Evolutionary conservation across 1,140 invertebrate species (phyloP), one percentile per base, ranked within the genome.

Genomic region (Lysiphlebus fabarum): DNA sequence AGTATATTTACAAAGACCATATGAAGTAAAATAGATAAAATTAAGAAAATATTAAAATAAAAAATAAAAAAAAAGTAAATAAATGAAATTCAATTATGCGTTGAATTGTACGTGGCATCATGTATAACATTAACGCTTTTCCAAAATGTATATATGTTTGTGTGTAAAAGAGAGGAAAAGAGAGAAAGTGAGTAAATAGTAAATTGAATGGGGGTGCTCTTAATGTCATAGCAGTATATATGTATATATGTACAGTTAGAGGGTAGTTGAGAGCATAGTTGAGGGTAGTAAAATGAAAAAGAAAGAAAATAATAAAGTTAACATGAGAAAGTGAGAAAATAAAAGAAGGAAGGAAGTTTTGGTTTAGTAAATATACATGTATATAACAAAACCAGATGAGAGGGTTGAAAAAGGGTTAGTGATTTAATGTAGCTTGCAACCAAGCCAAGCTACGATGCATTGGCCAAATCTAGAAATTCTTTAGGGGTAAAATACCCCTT

Each of bases 71-170:
- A 26, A 26, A 26, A 26, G 17, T 26, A 26, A 26, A 26, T 26
- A 26, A 26, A 26, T 26, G 4, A 26, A 26, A 26, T 26, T 26
- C 17, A 26, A 26, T 26, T 26, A 2, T 26, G 17, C 17, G 17
- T 26, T 1, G 17, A 26, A 26, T 40, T 58, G 57, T 53, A 17
- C 11, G n/a, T 53, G 48, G 48, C 57, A 58, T 58, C 49, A 53
- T 53, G 12, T 33, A 17, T 11, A 26, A 53, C 36, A 40, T 58
- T 57, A 42, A 47, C 14, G 34, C 49, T 11, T 40, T 40, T 40
- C 10, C 1, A 40, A 40, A 11, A n/a, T n/a, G n/a, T n/a, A n/a
- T n/a, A n/a, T 7, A 4, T 7, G 38, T 8, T 2, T 1, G 38
- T 7, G 38, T 36, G 34, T n/a, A 51, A 12, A 12, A 7, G 34